Conservation (phyloP, 1,140 invertebrate genomes). For the Asobara japonica region DNA sequence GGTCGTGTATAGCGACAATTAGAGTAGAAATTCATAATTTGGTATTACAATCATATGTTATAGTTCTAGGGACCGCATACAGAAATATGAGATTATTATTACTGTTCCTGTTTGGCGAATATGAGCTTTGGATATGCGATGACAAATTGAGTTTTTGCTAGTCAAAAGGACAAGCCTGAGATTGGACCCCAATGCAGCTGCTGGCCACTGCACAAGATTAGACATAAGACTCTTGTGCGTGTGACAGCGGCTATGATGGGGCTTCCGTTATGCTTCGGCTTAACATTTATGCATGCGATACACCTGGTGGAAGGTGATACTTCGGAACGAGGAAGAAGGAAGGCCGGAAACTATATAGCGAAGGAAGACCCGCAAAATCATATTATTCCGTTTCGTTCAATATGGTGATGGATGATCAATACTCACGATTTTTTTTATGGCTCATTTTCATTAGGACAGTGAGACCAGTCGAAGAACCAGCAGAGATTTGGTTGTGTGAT, state of each 20-base stretch:
- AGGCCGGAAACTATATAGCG: neutral
- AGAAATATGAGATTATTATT: neutral
- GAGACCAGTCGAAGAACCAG: no score
- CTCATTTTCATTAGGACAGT: no score
- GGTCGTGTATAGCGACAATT: neutral
- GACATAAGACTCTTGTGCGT: slow-evolving; percentile 92
- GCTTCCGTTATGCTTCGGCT: slow-evolving; percentile 56
- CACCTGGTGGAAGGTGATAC: slow-evolving; percentile 18
- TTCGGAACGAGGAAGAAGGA: neutral
- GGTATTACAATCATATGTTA: neutral
- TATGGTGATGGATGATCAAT: no score
- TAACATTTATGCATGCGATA: slow-evolving; percentile 24
- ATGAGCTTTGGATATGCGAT: neutral
- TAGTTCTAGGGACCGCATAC: neutral
- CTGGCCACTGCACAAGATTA: slow-evolving; percentile 97
- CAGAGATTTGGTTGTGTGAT: no score
- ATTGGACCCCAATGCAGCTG: slow-evolving; percentile 85
- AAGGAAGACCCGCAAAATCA: neutral
- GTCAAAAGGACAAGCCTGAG: neutral
- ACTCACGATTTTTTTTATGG: no score
- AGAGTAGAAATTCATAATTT: slow-evolving; percentile 11
- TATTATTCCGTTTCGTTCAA: neutral
- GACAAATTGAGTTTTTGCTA: neutral
- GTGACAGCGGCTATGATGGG: slow-evolving; percentile 96
- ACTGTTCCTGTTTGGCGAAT: neutral